Base-by-base conservation (phyloP, 2,113 vertebrate genomes). In the Pomatostomus ruficeps region DNA sequence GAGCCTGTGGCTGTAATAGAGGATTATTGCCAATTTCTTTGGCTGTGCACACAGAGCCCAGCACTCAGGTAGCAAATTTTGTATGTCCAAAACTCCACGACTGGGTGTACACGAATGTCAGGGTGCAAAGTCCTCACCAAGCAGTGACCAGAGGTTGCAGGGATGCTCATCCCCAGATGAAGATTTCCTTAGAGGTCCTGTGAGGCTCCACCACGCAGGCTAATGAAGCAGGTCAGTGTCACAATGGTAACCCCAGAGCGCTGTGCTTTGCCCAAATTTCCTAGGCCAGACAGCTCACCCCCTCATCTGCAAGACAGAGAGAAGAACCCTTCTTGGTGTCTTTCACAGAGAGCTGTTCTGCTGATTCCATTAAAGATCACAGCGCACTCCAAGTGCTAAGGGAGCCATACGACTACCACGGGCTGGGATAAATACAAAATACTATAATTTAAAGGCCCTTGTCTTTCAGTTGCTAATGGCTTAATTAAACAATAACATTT, bases 401-500 rank as follows among this genome's bases (percentile, higher is more conserved):
- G 65, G 68, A 91, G 36, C 65, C 35, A 17, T 67, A 46, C 0
- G 0, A 89, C 57, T 75, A 82, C 70, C 31, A 45, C 0, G 2
- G 75, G 22, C 72, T 92, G 59, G 80, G 31, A 74, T 14, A 95
- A 79, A 51, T 83, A 62, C 54, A 96, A 96, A 93, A 95, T 63
- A 57, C 63, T 86, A 31, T 74, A 62, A 95, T 95, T 95, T 86
- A 94, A 91, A 95, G 85, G 77, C 48, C 80, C 88, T 91, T 93
- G 75, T 85, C 89, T 94, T 96, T 96, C 71, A 68, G 88, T 85
- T 88, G 80, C 77, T 92, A 95, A 90, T 95, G 67, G 79, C 88
- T 96, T 96, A 96, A 96, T 97, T 97, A 97, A 97, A 96, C 91
- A 97, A 95, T 87, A 96, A 77, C 80, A 67, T 91, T 77, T 95